Evolutionary conservation across 2,888 invertebrate species (phyloP).

Genomic region (Zygogramma bicolorata): DNA sequence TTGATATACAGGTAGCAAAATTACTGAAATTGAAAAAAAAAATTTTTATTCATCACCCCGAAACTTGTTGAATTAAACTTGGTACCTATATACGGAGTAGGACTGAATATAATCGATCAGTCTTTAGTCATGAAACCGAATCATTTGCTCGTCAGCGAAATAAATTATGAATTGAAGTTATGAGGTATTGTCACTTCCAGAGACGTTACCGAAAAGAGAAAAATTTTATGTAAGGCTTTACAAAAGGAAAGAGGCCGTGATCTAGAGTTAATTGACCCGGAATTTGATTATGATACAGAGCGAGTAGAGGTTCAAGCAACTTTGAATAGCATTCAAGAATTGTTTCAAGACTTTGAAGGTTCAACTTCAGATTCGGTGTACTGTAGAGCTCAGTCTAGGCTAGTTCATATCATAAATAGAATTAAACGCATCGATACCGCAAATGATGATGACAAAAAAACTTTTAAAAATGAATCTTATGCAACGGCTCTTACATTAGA

Average conservation of each 20-base stretch:
- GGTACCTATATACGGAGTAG: too few relatives aligned
- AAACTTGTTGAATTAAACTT: too few relatives aligned
- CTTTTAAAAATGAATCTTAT: slow-evolving; percentile 12
- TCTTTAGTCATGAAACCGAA: not conserved
- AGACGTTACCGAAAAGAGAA: slow-evolving; percentile 8
- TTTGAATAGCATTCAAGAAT: not conserved
- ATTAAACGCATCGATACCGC: not conserved
- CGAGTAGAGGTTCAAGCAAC: not conserved
- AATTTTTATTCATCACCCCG: too few relatives aligned
- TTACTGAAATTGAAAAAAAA: too few relatives aligned
- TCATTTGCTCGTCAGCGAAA: not conserved
- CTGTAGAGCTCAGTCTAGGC: not conserved
- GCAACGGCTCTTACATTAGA: slow-evolving; percentile 1
- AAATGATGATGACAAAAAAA: not conserved
- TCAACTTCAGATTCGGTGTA: not conserved
- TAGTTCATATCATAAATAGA: not conserved
- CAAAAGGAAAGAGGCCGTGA: not conserved
- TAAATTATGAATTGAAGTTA: not conserved
- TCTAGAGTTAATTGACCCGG: not conserved
- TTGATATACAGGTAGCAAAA: too few relatives aligned
- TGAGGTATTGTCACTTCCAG: not conserved
- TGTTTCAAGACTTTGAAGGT: slow-evolving; percentile 7
- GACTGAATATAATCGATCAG: too few relatives aligned
- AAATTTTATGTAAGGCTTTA: not conserved
- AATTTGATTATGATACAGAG: not conserved